Percentiles rank a stretch among this genome's conserved stretches.
phyloP scores from a whole-genome alignment of 2,888 invertebrate species.

The Cephus pulcher region DNA sequence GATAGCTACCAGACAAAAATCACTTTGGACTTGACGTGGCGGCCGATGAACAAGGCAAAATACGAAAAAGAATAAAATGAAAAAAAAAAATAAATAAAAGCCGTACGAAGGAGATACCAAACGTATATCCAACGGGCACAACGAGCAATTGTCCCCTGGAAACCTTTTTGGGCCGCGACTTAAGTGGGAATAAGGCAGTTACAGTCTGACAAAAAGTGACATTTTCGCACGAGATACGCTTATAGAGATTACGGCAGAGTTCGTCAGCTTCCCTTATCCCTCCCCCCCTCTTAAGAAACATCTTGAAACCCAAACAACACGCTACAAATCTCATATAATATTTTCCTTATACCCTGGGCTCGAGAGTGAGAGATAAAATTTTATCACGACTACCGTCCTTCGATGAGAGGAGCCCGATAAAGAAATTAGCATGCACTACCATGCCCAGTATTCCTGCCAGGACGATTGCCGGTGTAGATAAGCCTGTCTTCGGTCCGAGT shows the following conservation, averaged over 20 bases:
- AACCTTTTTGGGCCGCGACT: not conserved
- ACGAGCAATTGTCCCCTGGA: not conserved
- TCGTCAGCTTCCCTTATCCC: not conserved
- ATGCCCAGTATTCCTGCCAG: conserved; percentile 34
- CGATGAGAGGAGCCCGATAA: not conserved
- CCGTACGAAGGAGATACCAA: not conserved
- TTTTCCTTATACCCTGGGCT: not conserved
- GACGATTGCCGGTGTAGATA: conserved; percentile 29
- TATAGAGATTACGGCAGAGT: not conserved
- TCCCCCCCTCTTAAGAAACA: too few relatives aligned
- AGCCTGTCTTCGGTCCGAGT: conserved; percentile 10
- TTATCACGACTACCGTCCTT: not conserved
- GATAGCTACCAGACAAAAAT: not conserved
- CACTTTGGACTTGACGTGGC: not conserved
- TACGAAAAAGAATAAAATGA: not conserved
- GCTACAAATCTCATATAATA: not conserved
- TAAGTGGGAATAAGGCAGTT: not conserved
- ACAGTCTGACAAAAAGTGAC: not conserved
- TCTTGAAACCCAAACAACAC: not conserved
- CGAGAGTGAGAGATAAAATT: not conserved
- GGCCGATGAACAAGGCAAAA: not conserved
- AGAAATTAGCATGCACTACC: conserved; percentile 29
- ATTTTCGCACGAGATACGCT: not conserved
- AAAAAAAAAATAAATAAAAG: not conserved
- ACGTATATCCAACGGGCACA: not conserved